Conservation (phyloP, 2,888 invertebrate genomes). For the Sclerodermus sp. region DNA sequence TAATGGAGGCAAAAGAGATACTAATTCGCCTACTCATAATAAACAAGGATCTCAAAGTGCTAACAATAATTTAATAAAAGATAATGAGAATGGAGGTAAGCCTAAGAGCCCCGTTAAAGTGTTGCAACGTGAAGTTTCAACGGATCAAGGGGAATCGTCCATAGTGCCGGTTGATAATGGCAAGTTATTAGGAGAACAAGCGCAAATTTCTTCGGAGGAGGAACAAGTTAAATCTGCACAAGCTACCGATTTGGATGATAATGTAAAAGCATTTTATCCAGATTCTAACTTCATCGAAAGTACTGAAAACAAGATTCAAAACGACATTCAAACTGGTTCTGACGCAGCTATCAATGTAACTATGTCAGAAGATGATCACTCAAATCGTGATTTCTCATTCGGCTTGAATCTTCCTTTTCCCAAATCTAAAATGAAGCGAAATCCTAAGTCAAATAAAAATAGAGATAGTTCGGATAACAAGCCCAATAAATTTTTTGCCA, state of each 20-base stretch:
- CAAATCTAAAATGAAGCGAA: no score
- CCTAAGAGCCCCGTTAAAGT: slow-evolving; percentile 42
- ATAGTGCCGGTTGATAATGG: slow-evolving; percentile 11
- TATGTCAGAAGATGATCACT: no score
- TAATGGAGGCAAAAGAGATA: slow-evolving; percentile 31
- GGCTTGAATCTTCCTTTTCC: no score
- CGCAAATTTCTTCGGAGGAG: slow-evolving; percentile 3
- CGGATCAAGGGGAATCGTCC: slow-evolving; percentile 19
- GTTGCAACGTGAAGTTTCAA: slow-evolving; percentile 22
- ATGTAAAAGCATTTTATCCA: no score
- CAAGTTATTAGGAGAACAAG: slow-evolving; percentile 13
- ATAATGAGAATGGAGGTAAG: slow-evolving; percentile 27
- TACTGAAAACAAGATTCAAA: no score
- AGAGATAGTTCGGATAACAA: slow-evolving; percentile 13
- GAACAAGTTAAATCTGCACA: slow-evolving; percentile 6
- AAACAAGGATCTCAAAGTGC: slow-evolving; percentile 20
- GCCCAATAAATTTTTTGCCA: slow-evolving; percentile 3
- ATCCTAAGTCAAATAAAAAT: slow-evolving; percentile 15
- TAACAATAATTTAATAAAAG: slow-evolving; percentile 14
- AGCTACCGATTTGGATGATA: slow-evolving; percentile 27
- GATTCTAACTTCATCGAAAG: no score
- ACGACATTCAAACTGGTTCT: no score
- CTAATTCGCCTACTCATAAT: slow-evolving; percentile 35
- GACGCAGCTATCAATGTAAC: no score
- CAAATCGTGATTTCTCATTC: no score